These are phyloP conservation scores for Icerya purchasi DNA, from an alignment of 2,888 invertebrate species.

Conservation along the genomic window DNA sequence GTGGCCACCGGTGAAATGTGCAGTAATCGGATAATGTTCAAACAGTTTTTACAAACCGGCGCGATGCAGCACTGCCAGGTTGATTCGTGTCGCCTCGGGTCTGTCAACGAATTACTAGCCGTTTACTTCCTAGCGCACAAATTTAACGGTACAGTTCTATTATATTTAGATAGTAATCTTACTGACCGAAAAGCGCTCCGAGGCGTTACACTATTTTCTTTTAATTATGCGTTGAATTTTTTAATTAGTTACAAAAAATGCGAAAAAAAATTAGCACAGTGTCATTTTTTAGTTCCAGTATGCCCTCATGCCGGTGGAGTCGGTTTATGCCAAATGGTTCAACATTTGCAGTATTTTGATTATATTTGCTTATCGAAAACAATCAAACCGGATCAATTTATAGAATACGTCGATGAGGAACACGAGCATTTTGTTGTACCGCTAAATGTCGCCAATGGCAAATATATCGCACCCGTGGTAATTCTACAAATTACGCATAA, in stretches of 20 bases:
- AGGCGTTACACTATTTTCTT: too few species aligned
- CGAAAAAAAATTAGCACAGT: too few species aligned
- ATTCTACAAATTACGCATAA: too few species aligned
- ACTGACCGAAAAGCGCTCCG: too few species aligned
- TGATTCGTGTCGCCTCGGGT: slow-evolving; percentile 70
- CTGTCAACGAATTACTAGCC: slow-evolving; percentile 66
- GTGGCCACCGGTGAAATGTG: slow-evolving; percentile 87
- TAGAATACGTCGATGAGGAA: slow-evolving; percentile 76
- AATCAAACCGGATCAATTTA: slow-evolving; percentile 40
- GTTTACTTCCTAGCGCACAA: slow-evolving; percentile 79
- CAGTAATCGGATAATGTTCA: slow-evolving; percentile 77
- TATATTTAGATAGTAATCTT: too few species aligned
- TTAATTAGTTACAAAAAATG: too few species aligned
- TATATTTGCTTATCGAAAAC: slow-evolving; percentile 49
- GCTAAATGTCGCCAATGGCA: slow-evolving; percentile 41
- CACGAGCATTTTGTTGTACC: slow-evolving; percentile 71
- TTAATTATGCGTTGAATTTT: too few species aligned
- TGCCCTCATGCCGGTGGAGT: slow-evolving; percentile 92
- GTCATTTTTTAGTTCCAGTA: slow-evolving; percentile 59
- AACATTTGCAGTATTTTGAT: slow-evolving; percentile 73
- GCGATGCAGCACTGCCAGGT: slow-evolving; percentile 77
- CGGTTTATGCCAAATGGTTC: slow-evolving; percentile 81
- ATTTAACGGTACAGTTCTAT: slow-evolving; percentile 43
- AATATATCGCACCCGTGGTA: slow-evolving; percentile 55
- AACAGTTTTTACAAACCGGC: slow-evolving; percentile 60